Conservation (phyloP, 1,140 invertebrate species). For the Saccostrea cuccullata region DNA sequence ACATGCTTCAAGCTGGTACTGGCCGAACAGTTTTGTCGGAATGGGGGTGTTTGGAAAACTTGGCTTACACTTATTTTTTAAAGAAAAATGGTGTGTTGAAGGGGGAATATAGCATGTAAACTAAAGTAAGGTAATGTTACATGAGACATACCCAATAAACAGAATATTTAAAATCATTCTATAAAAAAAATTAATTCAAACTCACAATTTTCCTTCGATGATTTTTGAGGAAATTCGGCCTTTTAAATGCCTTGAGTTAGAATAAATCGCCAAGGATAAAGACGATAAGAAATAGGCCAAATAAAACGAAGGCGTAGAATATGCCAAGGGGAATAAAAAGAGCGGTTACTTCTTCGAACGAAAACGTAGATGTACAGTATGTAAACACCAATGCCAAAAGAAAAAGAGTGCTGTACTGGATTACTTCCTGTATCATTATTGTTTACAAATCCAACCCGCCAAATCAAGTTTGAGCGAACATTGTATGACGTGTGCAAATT, state of each 20-base stretch:
- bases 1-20: too few species aligned
- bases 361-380: conserved; percentile 22
- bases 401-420: background rate
- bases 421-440: conserved; percentile 19
- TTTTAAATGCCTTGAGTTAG: background rate
- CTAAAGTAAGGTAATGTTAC: too few species aligned
- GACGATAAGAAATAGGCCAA: conserved; percentile 8
- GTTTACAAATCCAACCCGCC: conserved; percentile 14
- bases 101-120: too few species aligned
- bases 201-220: too few species aligned
- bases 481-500: background rate
- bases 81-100: too few species aligned
- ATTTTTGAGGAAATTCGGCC: background rate
- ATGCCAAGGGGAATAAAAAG: conserved; percentile 6
- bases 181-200: too few species aligned
- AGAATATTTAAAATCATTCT: too few species aligned
- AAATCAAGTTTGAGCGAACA: background rate
- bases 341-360: conserved; percentile 3
- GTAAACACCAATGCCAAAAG: background rate
- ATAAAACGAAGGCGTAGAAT: conserved; percentile 18
- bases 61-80: too few species aligned
- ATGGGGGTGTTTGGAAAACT: too few species aligned
- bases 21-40: too few species aligned
- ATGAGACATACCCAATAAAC: too few species aligned
- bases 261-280: conserved; percentile 3